Percentiles rank a stretch among this genome's conserved stretches.
Evolutionary conservation across 2,797 vertebrate genomes (phyloP).

Genomic region (Hephaestus fuliginosus): DNA sequence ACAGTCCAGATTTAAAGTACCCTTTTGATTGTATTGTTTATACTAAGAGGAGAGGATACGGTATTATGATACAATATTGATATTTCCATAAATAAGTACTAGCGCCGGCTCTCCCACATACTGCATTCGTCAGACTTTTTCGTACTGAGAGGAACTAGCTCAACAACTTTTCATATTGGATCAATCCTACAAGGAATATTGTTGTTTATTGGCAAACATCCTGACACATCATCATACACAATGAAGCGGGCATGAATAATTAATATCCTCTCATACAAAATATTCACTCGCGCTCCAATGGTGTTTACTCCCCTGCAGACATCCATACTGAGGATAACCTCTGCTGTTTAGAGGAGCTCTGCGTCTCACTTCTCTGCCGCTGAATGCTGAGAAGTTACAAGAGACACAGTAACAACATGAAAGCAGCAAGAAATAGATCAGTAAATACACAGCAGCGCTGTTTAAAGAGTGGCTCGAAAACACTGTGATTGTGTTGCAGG

Average conservation of each 20-base stretch:
- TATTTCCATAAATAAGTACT: constrained; percentile 83
- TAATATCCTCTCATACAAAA: constrained; percentile 84
- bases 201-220: constrained; percentile 89
- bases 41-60: constrained; percentile 67
- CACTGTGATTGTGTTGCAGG: constrained; percentile 60
- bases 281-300: constrained; percentile 81
- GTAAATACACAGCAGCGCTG: constrained; percentile 78
- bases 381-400: constrained; percentile 77
- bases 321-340: constrained; percentile 85
- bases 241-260: constrained; percentile 87
- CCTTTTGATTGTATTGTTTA: constrained; percentile 68
- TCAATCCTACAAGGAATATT: constrained; percentile 85
- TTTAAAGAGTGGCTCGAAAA: constrained; percentile 76
- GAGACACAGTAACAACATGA: constrained; percentile 81
- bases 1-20: constrained; percentile 64
- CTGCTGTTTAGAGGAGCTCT: constrained; percentile 82
- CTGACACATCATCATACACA: constrained; percentile 88
- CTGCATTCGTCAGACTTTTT: constrained; percentile 74
- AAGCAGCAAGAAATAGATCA: constrained; percentile 80
- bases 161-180: constrained; percentile 83
- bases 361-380: constrained; percentile 72
- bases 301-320: constrained; percentile 89
- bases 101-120: constrained; percentile 66
- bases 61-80: constrained; percentile 82
- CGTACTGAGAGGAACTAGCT: constrained; percentile 75